A percentile compares a stretch with the other conserved stretches of the same genome.
phyloP scores from a whole-genome alignment of 2,797 vertebrate genomes.

The Sciurus vulgaris region DNA sequence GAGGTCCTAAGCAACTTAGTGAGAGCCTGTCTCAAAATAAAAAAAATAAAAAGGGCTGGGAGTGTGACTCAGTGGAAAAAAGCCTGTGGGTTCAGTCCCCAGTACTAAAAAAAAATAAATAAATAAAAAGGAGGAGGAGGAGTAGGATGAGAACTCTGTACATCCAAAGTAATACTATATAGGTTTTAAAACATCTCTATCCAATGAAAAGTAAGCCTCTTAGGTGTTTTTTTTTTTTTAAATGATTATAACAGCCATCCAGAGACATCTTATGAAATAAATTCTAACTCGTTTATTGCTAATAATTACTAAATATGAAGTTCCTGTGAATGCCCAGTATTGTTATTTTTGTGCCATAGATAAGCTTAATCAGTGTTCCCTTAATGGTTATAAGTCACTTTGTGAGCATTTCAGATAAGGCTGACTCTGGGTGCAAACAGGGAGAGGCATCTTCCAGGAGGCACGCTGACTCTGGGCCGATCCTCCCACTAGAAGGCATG shows the following conservation, averaged over 20 bases:
- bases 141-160: background rate
- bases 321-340: background rate
- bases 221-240: background rate
- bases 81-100: too few relatives aligned
- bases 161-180: background rate
- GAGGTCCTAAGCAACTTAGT: too few relatives aligned
- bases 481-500: background rate
- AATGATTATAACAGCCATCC: constrained; percentile 29
- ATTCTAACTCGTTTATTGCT: constrained; percentile 42
- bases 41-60: too few relatives aligned
- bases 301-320: background rate
- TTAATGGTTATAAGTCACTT: background rate
- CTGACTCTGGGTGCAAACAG: background rate
- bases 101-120: too few relatives aligned
- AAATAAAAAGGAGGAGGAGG: too few relatives aligned
- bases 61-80: too few relatives aligned
- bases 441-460: background rate
- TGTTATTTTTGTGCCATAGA: constrained; percentile 43
- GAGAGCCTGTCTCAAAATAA: too few relatives aligned
- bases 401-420: constrained; percentile 1
- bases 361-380: background rate
- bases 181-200: background rate
- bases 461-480: background rate
- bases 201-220: background rate
- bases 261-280: constrained; percentile 15